A percentile compares a stretch with the other conserved stretches of the same genome.
Conservation (phyloP, 2,113 vertebrate species). For the Coturnix japonica region DNA sequence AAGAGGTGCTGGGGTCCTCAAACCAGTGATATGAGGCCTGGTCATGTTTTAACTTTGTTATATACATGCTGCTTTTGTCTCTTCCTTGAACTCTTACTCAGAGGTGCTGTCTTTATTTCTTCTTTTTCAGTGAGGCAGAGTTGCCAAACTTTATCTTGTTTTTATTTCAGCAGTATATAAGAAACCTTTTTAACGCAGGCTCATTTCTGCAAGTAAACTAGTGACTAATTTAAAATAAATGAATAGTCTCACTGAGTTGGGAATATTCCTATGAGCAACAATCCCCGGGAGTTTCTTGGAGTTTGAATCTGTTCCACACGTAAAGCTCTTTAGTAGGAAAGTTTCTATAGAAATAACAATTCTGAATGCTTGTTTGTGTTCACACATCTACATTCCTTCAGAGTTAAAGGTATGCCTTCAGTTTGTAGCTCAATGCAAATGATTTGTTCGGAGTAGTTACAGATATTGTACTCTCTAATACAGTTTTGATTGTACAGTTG, state of each 20-base stretch:
- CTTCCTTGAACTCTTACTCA: not conserved
- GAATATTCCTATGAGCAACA: not conserved
- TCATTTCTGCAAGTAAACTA: not conserved
- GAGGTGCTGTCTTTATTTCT: not conserved
- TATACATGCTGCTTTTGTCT: not conserved
- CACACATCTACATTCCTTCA: not conserved
- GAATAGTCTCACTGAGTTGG: conserved; percentile 29
- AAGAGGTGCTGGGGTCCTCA: not conserved
- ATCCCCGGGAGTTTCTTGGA: not conserved
- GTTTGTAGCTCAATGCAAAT: not conserved
- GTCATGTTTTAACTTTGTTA: not conserved
- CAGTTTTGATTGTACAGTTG: not conserved
- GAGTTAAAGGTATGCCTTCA: not conserved
- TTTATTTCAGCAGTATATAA: not conserved
- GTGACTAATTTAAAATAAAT: conserved; percentile 50
- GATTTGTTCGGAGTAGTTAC: not conserved
- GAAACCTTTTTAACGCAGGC: not conserved
- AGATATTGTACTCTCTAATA: not conserved
- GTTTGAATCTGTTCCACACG: conserved; percentile 30
- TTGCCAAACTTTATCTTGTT: not conserved
- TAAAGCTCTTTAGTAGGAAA: not conserved
- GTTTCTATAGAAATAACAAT: not conserved
- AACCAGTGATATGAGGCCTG: not conserved
- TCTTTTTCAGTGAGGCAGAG: not conserved
- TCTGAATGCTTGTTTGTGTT: not conserved